Base-by-base conservation (phyloP, 2,888 invertebrate species). In the Aspidapion aeneum region DNA sequence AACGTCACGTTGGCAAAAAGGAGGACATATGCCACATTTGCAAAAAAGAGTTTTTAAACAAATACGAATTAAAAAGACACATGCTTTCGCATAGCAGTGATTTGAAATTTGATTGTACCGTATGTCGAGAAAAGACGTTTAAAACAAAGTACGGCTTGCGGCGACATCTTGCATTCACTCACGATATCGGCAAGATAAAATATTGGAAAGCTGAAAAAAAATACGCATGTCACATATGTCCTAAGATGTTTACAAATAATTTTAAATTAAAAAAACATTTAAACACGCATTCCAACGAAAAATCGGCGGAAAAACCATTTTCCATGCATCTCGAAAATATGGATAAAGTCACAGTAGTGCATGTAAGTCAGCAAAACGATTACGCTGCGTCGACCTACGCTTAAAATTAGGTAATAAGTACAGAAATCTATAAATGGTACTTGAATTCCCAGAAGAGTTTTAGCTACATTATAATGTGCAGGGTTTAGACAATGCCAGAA, bases 231-330 rank as follows among this genome's bases (percentile, higher is more conserved):
- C 72, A 74, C 56, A 67, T 75, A 9, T 76, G 76, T 55, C 71
- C 74, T 0, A 85, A 84, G 70, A 79, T 81, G 5, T 76, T 73
- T 61, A 74, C 69, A 57, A 74, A 73, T 0, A 74, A 73, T 60
- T 72, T 72, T 50, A 75, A 75, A 62, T 63, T 76, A 19, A 73
- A 71, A n/a, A 63, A 75, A 49, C 75, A 76, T 60, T 56, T 75
- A 58, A 74, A 73, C 57, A 73, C 74, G 1, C 76, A 76, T 59
- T 68, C 74, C 0, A 74, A 74, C 2, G 74, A 73, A 20, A 74
- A 73, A 67, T 74, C 74, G 35, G n/a, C n/a, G n/a, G n/a, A n/a
- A n/a, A n/a, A n/a, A n/a, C n/a, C n/a, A n/a, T n/a, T n/a, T n/a
- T n/a, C n/a, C n/a, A n/a, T n/a, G n/a, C n/a, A n/a, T n/a, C n/a